Base-by-base conservation (phyloP, 2,888 invertebrate genomes). In the Dasysyrphus tricinctus region DNA sequence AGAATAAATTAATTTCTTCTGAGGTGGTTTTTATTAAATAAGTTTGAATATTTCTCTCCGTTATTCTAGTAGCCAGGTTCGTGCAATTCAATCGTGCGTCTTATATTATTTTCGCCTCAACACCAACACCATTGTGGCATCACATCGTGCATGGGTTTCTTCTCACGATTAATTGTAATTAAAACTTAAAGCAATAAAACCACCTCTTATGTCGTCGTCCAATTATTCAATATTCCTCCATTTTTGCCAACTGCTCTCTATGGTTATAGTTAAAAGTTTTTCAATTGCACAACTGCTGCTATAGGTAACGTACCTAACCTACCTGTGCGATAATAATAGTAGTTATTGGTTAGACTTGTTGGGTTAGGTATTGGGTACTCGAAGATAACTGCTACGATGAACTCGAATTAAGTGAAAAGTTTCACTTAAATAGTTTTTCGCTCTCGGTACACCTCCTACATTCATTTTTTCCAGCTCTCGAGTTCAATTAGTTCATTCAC, bases 401-500 rank as follows among this genome's bases (percentile, higher is more conserved):
- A 49, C 34, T 67, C 49, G 67, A 49, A 69, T 29, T 39, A 42
- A 69, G 34, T 67, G 32, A 67, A 49, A 67, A 49, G 49, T 65
- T 65, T 47, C 63, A 63, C 39, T 44, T 44, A 44, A 61, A 63
- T 29, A 63, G 61, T 39, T 67, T 24, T 51, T 47, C 16, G 19
- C 16, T 49, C 11, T 7, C 4, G n/a, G 11, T 5, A 4, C 12
- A 11, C 6, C n/a, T 8, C 47, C 16, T 11, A 24, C 5, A 14
- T 24, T 24, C 29, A 14, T 59, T 69, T 24, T n/a, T 49, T n/a
- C 12, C 1, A 39, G 24, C 14, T 69, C 14, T 37, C 39, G n/a
- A 69, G 69, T 69, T 69, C 54, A 54, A 69, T 69, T 69, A 69
- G 54, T 69, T 69, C 37, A 67, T 67, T 37, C 67, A 67, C 67